Percentiles rank a stretch among this genome's conserved stretches.
Evolutionary conservation across 2,797 vertebrate genomes (phyloP).

Genomic region (Phoeniculus purpureus): DNA sequence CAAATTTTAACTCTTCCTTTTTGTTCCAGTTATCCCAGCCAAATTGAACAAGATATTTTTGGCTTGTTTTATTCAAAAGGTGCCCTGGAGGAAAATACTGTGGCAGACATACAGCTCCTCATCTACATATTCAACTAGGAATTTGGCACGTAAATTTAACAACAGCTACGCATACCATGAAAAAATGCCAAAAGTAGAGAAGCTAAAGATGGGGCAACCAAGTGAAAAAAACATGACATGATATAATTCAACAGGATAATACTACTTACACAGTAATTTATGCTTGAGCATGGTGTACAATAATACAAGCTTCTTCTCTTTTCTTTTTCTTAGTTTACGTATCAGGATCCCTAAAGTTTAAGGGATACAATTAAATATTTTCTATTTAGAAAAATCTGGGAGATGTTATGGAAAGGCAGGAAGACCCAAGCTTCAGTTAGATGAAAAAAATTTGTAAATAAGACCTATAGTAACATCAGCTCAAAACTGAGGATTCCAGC

Average conservation of each 20-base stretch:
- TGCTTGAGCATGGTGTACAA: neutral
- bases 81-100: slow-evolving; percentile 55
- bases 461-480: neutral
- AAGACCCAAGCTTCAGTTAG: neutral
- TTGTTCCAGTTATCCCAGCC: slow-evolving; percentile 17
- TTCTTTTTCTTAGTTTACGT: neutral
- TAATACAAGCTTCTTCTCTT: neutral
- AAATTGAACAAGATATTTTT: slow-evolving; percentile 65
- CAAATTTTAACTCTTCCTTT: slow-evolving; percentile 12
- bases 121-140: slow-evolving; percentile 59
- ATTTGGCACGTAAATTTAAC: slow-evolving; percentile 57
- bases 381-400: neutral
- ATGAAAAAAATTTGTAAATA: neutral
- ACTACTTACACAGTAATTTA: neutral
- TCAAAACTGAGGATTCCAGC: neutral
- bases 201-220: slow-evolving; percentile 4
- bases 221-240: neutral
- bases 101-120: slow-evolving; percentile 62
- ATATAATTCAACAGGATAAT: slow-evolving; percentile 41
- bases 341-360: neutral
- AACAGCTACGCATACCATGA: slow-evolving; percentile 8
- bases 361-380: neutral
- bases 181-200: slow-evolving; percentile 24
- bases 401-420: neutral
- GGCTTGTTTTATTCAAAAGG: slow-evolving; percentile 9